Evolutionary conservation across 2,797 vertebrate species (phyloP).

Genomic region (Crax fasciolata): DNA sequence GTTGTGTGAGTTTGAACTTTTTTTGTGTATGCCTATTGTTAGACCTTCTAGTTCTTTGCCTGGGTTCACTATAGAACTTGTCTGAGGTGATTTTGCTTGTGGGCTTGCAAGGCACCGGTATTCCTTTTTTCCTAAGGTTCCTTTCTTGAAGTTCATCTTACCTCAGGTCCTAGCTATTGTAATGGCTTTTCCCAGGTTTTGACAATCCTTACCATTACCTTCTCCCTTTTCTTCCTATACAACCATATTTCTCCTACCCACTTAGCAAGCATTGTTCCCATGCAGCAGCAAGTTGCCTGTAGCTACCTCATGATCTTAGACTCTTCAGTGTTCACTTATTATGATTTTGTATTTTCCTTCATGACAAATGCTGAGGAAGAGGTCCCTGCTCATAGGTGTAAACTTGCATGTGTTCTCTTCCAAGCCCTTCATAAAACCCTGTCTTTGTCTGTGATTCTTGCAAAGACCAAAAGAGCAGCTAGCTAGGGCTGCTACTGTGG

Average conservation of each 20-base stretch:
- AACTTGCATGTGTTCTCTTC: neutral
- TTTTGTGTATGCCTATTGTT: too few species aligned
- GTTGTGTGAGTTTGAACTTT: too few species aligned
- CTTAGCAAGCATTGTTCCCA: neutral
- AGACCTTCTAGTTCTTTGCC: too few species aligned
- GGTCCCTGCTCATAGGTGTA: neutral
- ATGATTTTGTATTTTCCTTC: neutral
- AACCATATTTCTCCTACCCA: neutral
- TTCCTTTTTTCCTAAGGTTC: neutral
- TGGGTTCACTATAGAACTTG: too few species aligned
- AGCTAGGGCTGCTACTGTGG: neutral
- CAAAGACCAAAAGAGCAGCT: neutral
- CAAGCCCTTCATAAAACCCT: neutral
- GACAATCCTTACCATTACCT: too few species aligned
- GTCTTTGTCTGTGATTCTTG: neutral
- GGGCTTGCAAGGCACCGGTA: neutral
- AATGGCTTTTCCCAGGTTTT: neutral
- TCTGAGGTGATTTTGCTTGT: too few species aligned
- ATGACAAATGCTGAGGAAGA: neutral
- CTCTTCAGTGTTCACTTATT: neutral
- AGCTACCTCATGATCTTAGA: neutral
- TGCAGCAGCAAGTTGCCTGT: neutral
- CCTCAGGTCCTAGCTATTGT: neutral
- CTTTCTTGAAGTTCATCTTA: neutral
- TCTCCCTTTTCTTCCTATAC: neutral